phyloP scores from a whole-genome alignment of 2,888 invertebrate genomes.

The Aphrophora alni region DNA sequence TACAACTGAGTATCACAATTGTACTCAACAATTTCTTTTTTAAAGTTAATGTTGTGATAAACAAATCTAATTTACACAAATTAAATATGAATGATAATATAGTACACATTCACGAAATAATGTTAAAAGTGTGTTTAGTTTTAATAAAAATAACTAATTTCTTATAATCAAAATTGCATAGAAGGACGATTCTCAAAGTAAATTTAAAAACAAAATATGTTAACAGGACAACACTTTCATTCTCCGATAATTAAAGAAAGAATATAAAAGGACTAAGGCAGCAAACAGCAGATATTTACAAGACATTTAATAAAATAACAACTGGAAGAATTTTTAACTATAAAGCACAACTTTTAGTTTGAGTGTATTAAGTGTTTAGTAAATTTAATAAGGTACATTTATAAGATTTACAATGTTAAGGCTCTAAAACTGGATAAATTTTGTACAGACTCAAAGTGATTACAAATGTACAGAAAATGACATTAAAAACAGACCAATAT shows the following conservation, averaged over 20 bases:
- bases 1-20: too few species aligned
- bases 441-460: background rate
- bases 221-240: background rate
- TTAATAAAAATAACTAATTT: too few species aligned
- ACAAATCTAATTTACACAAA: too few species aligned
- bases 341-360: background rate
- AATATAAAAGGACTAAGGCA: background rate
- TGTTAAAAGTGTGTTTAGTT: too few species aligned
- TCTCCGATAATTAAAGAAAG: background rate
- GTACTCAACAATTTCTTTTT: too few species aligned
- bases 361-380: background rate
- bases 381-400: background rate
- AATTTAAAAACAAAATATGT: too few species aligned
- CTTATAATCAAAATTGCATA: too few species aligned
- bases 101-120: too few species aligned
- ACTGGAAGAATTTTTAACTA: background rate
- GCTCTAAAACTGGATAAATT: background rate
- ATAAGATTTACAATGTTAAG: background rate
- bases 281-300: background rate
- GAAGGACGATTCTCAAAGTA: background rate
- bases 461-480: background rate
- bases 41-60: too few species aligned
- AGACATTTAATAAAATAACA: background rate
- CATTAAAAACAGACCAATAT: background rate
- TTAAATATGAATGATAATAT: too few species aligned